Percentiles rank a stretch among this genome's conserved stretches.
Conservation (phyloP, 2,888 invertebrate species). For the Hecatera dysodea region DNA sequence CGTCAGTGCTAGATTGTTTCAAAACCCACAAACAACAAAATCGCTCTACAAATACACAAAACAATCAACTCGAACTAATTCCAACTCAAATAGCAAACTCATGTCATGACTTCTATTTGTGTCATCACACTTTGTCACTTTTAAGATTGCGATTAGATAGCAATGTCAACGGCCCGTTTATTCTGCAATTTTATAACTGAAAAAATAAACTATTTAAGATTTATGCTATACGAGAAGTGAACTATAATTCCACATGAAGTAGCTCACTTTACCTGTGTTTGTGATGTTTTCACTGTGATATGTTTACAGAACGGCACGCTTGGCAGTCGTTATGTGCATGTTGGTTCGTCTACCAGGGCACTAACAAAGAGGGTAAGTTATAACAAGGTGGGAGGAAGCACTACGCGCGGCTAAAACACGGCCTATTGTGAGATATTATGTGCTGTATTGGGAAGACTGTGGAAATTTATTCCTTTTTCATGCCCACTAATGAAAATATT, state of each 20-base stretch:
- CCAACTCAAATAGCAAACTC: slow-evolving; percentile 38
- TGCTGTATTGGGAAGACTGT: slow-evolving; percentile 51
- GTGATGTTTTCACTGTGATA: neutral
- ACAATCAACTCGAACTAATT: slow-evolving; percentile 34
- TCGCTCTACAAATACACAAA: slow-evolving; percentile 30
- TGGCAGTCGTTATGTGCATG: slow-evolving; percentile 32
- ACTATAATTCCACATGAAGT: neutral
- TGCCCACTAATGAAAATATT: slow-evolving; percentile 22
- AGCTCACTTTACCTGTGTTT: neutral
- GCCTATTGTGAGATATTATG: slow-evolving; percentile 49
- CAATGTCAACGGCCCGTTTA: slow-evolving; percentile 32
- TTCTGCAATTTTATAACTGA: neutral
- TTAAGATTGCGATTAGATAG: slow-evolving; percentile 48
- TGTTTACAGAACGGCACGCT: neutral
- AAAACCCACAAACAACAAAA: slow-evolving; percentile 11
- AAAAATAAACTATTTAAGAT: neutral
- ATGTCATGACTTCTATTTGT: slow-evolving; percentile 40
- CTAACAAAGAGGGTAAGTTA: slow-evolving; percentile 66
- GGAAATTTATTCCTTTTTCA: slow-evolving; percentile 39
- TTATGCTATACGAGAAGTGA: neutral
- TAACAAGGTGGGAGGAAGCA: slow-evolving; percentile 76
- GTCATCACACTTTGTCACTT: slow-evolving; percentile 49
- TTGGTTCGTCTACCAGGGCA: slow-evolving; percentile 51
- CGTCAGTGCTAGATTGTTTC: slow-evolving; percentile 6
- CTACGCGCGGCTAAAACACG: slow-evolving; percentile 62